Evolutionary conservation across 1,140 invertebrate species (phyloP), one percentile per base, ranked within the genome.

Genomic region (Lordiphosa mommai): DNA sequence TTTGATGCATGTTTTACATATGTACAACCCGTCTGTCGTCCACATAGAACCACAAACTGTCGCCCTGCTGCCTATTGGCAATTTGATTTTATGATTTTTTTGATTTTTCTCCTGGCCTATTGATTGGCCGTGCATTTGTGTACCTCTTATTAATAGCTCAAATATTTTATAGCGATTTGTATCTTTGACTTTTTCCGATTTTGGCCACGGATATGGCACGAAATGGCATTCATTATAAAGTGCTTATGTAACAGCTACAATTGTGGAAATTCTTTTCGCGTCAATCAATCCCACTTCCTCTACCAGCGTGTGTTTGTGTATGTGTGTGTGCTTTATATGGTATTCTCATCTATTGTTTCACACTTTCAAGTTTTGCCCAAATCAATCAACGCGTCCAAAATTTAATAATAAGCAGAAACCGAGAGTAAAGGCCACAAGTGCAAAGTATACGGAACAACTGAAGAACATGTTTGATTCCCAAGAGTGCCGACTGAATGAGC

Each of bases 151-250:
- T 80, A 80, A 80, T 80, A 76, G 76, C 77, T 13, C 55, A 63
- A 84, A 84, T 76, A 82, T 80, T 80, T 80, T 71, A 76, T 74
- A 57, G 71, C 67, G 77, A 80, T 80, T 80, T 82, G 70, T 71
- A 80, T 80, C 74, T 82, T 66, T 82, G 74, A 76, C 65, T 76
- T 70, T 77, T 72, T 60, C 10, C 73, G 73, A 77, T 79, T 66
- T 49, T 80, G 76, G 76, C 65, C 71, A 76, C 74, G 71, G 76
- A 82, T 72, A 68, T 71, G 67, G 50, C 60, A 60, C 55, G 72
- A 64, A 60, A 71, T 66, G 36, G 56, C 49, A 57, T 59, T 76
- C 65, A 76, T 70, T 82, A 82, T 67, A 57, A 56, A 63, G 64
- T 72, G 52, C 69, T 72, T 72, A 72, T 72, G 77, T 65, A 80